Conservation (phyloP, 37 sponge, comb jelly and placozoan species). For the Oscarella lobularis region DNA sequence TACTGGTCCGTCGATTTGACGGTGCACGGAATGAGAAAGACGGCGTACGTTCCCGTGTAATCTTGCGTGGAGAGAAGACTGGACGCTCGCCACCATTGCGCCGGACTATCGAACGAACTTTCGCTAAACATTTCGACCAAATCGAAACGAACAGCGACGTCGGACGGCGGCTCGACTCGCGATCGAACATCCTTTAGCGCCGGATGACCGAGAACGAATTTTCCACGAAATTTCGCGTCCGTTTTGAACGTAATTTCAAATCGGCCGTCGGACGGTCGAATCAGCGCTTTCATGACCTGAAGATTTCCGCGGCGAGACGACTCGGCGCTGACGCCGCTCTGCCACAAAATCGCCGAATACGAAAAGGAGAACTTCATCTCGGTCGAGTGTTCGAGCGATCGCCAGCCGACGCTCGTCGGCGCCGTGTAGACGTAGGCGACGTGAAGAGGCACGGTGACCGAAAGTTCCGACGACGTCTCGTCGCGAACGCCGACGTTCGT, state of each 20-base stretch:
- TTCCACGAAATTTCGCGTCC: not conserved
- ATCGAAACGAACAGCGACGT: not conserved
- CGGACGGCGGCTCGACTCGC: not conserved
- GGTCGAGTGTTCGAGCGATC: not conserved
- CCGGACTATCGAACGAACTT: not conserved
- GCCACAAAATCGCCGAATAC: not conserved
- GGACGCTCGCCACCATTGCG: not conserved
- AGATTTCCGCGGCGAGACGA: not conserved
- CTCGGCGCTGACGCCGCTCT: not conserved
- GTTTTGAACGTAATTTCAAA: not conserved
- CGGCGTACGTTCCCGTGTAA: not conserved
- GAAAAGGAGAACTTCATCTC: not conserved
- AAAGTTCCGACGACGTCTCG: not conserved
- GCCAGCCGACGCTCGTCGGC: not conserved
- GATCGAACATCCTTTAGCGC: not conserved
- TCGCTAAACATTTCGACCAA: not conserved
- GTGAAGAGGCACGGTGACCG: not conserved
- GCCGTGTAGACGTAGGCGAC: not conserved
- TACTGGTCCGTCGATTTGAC: not conserved
- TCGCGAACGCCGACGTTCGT: not conserved
- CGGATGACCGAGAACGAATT: not conserved
- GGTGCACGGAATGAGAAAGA: not conserved
- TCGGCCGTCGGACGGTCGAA: not conserved
- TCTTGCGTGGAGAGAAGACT: not conserved
- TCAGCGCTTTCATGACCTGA: not conserved